Percentiles rank a stretch among this genome's conserved stretches.
Conservation (phyloP, 2,888 invertebrate genomes). For the Ypsolopha scabrella region DNA sequence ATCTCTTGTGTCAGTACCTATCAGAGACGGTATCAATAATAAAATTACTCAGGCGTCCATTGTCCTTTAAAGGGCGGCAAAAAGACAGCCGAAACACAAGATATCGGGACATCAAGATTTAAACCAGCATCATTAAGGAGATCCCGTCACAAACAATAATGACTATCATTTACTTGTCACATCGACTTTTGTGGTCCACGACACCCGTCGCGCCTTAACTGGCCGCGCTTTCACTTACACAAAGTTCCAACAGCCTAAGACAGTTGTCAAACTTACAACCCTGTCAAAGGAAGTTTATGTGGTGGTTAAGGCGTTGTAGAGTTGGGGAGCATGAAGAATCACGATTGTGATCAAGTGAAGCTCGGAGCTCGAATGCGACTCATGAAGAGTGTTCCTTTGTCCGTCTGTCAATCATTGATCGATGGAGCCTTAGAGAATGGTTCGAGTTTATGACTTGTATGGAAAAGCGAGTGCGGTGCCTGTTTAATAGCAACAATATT, state of each 20-base stretch:
- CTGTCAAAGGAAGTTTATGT: not conserved
- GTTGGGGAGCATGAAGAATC: not conserved
- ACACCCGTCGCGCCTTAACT: not conserved
- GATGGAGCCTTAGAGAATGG: conserved; percentile 18
- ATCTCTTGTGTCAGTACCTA: not conserved
- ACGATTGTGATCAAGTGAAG: conserved; percentile 1
- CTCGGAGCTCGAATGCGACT: conserved; percentile 9
- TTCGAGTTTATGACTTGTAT: not conserved
- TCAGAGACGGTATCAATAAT: not conserved
- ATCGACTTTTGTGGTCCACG: conserved; percentile 13
- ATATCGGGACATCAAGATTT: not conserved
- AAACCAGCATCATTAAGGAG: not conserved
- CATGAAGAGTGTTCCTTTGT: conserved; percentile 37
- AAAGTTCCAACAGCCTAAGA: conserved; percentile 1
- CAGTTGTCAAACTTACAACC: not conserved
- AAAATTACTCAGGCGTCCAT: conserved; percentile 2
- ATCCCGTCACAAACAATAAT: conserved; percentile 28
- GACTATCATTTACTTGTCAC: conserved; percentile 41
- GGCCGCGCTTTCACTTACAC: not conserved
- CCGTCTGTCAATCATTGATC: conserved; percentile 39
- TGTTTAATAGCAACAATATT: not conserved
- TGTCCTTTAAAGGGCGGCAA: conserved; percentile 3
- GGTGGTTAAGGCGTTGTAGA: conserved; percentile 11
- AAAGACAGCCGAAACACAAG: not conserved
- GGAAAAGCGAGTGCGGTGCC: not conserved